Evolutionary conservation across 1,140 invertebrate species (phyloP).

Genomic region (Caenorhabditis tropicalis): DNA sequence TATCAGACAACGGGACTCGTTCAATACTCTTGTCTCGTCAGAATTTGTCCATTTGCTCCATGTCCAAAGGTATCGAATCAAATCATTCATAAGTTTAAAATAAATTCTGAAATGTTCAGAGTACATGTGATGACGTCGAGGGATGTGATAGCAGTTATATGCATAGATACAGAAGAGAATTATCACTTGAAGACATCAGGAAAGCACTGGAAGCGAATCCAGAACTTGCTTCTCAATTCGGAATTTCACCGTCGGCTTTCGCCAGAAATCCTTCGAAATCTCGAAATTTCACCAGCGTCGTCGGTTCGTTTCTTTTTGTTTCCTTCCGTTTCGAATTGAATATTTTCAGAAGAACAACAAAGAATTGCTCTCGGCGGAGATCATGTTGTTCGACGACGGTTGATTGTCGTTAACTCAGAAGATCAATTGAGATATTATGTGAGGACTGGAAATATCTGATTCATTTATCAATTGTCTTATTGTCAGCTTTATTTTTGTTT

Average conservation of each 20-base stretch:
- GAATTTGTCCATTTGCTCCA: conserved; percentile 69
- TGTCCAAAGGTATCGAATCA: conserved; percentile 59
- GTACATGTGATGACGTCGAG: conserved; percentile 50
- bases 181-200: conserved; percentile 66
- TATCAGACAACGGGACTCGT: conserved; percentile 71
- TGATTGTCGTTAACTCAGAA: conserved; percentile 71
- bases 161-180: conserved; percentile 60
- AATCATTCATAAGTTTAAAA: background rate
- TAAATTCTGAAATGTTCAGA: background rate
- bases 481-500: conserved; percentile 2
- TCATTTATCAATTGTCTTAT: background rate
- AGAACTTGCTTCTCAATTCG: conserved; percentile 63
- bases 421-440: conserved; percentile 71
- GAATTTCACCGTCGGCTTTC: conserved; percentile 48
- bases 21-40: conserved; percentile 70
- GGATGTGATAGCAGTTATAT: conserved; percentile 49
- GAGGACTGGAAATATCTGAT: conserved; percentile 63
- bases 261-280: conserved; percentile 46
- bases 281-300: conserved; percentile 24
- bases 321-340: background rate
- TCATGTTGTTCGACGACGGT: conserved; percentile 65
- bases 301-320: conserved; percentile 5
- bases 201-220: conserved; percentile 68
- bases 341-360: conserved; percentile 62
- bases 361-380: conserved; percentile 68